A percentile compares a stretch with the other conserved stretches of the same genome.
phyloP scores from a whole-genome alignment of 2,888 invertebrate genomes.

The Ernsta delagoae region DNA sequence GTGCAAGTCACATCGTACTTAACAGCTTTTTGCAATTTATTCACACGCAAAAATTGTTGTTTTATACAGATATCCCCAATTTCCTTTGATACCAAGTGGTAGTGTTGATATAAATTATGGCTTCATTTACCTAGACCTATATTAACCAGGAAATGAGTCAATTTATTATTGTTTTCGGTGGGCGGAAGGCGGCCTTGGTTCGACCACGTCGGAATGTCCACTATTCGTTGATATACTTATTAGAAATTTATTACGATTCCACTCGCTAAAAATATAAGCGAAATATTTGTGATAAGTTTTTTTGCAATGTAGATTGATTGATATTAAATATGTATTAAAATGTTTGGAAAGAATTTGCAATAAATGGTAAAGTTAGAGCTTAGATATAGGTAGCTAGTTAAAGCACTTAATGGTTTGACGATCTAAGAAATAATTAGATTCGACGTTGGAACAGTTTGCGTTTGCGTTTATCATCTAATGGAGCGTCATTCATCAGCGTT shows the following conservation, averaged over 20 bases:
- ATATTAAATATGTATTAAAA: no score
- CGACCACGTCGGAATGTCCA: conserved; percentile 65
- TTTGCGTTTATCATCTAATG: no score
- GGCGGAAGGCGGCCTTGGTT: conserved; percentile 65
- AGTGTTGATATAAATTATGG: conserved; percentile 24
- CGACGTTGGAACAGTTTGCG: no score
- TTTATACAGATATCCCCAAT: background rate
- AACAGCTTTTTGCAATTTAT: no score
- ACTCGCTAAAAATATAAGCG: conserved; percentile 20
- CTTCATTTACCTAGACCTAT: conserved; percentile 50
- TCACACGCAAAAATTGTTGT: background rate
- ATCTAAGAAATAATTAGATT: no score
- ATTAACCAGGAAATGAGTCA: conserved; percentile 63
- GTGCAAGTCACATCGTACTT: no score
- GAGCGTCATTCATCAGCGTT: no score
- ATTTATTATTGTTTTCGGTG: conserved; percentile 60
- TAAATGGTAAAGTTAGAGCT: no score
- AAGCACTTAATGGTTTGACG: no score
- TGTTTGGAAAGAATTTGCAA: no score
- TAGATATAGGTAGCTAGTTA: no score
- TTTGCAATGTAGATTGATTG: conserved; percentile 27
- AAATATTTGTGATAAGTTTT: conserved; percentile 45
- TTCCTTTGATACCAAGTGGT: conserved; percentile 13
- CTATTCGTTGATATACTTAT: conserved; percentile 27
- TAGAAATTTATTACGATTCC: conserved; percentile 22